Conservation (phyloP, 2,888 invertebrate species). For the Octodonta nipae region DNA sequence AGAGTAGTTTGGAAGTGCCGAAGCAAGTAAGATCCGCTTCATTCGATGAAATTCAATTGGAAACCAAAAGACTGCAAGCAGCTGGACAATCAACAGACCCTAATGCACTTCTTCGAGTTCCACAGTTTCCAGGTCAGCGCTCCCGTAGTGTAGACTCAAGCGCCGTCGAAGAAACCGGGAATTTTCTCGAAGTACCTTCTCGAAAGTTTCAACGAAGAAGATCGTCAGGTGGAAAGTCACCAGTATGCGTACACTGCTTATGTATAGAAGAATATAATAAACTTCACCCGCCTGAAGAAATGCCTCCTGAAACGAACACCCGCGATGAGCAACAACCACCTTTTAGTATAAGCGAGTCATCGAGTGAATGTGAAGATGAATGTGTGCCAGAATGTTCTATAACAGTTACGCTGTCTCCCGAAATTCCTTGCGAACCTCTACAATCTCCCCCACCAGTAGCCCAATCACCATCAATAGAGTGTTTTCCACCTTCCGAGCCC, state of each 20-base stretch:
- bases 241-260: conserved; percentile 61
- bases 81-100: conserved; percentile 27
- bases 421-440: conserved; percentile 31
- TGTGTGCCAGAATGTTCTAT: conserved; percentile 43
- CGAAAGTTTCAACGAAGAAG: conserved; percentile 51
- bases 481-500: conserved; percentile 38
- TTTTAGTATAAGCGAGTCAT: conserved; percentile 41
- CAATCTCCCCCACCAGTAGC: conserved; percentile 26
- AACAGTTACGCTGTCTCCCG: conserved; percentile 50
- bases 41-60: conserved; percentile 78
- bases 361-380: conserved; percentile 35
- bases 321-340: conserved; percentile 18
- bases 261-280: conserved; percentile 62
- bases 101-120: conserved; percentile 46
- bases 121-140: conserved; percentile 52
- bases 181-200: conserved; percentile 38
- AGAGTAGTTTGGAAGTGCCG: conserved; percentile 81
- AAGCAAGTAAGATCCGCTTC: conserved; percentile 81
- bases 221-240: conserved; percentile 49
- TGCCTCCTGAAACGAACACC: conserved; percentile 19
- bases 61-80: conserved; percentile 49
- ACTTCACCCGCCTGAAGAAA: conserved; percentile 37
- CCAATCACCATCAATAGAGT: conserved; percentile 44
- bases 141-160: conserved; percentile 72
- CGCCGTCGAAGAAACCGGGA: conserved; percentile 50